Evolutionary conservation across 2,888 invertebrate species (phyloP), one percentile per base, ranked within the genome.

Genomic region (Chrysomela aeneicollis): DNA sequence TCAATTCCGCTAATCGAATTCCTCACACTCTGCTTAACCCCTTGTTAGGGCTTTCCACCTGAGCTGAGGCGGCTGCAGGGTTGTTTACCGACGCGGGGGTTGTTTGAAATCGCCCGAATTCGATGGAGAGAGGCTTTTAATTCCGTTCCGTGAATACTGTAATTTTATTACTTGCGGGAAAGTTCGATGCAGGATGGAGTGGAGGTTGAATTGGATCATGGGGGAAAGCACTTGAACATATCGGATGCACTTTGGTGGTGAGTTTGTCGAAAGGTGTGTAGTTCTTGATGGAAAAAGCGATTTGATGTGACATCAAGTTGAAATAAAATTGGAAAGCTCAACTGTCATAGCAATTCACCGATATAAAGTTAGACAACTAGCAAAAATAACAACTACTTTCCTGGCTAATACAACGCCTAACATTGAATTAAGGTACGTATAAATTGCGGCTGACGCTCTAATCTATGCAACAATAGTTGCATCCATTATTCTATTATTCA

Each of bases 1-100:
- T 78, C 78, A 79, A 76, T 79, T 77, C 76, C 71, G 59, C 74
- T 78, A 78, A 78, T 78, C 77, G 77, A 77, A 79, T 78, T 77
- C 76, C 76, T 78, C 74, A 77, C 79, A 76, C 77, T 74, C 72
- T 69, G 76, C 72, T 76, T 74, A 73, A 75, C 76, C 76, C 72
- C 76, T 76, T 77, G 76, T 77, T 76, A 75, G 74, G 73, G 67
- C 68, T 71, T 75, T 75, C 75, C 77, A 78, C 77, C 78, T 77
- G 78, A 75, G 75, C 73, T 77, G 78, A 74, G 75, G 73, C 75
- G n/a, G 46, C 50, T 49, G 30, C 18, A 30, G 49, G 19, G 32
- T 61, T 30, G 42, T 55, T 55, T 42, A 22, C 21, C n/a, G 55
- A 55, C 22, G 22, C 19, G 17, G 32, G 52, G 52, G 15, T n/a